Percentiles rank a stretch among this genome's conserved stretches.
Conservation (phyloP, 2,797 vertebrate genomes). For the Dromococcyx pavoninus region DNA sequence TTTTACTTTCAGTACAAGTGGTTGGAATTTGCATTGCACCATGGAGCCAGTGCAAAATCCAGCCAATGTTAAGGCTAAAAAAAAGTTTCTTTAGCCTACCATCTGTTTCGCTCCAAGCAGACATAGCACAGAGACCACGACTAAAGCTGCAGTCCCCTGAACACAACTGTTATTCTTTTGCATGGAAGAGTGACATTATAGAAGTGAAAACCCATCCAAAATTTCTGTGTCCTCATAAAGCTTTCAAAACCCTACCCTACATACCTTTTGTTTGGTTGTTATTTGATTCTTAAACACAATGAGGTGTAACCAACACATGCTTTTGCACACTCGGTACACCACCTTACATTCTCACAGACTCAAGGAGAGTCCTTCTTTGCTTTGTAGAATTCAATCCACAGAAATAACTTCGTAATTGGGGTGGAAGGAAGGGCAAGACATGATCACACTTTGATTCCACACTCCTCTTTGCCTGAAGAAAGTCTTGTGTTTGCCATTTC, state of each 20-base stretch:
- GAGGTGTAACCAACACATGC: background rate
- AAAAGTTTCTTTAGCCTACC: background rate
- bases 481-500: background rate
- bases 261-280: background rate
- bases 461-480: background rate
- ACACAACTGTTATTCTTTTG: background rate
- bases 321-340: background rate
- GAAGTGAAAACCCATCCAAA: background rate
- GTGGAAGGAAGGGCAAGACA: background rate
- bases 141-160: background rate
- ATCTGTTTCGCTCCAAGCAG: no score
- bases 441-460: background rate
- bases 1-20: background rate
- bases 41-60: background rate
- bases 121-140: no score
- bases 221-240: background rate
- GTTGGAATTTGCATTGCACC: background rate
- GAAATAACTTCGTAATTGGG: background rate
- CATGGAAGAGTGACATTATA: background rate
- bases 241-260: background rate
- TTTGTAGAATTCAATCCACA: background rate
- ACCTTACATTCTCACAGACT: background rate
- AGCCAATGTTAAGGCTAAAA: background rate
- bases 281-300: background rate
- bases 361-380: background rate